phyloP scores from a whole-genome alignment of 2,797 vertebrate genomes.

The Forpus xanthops region DNA sequence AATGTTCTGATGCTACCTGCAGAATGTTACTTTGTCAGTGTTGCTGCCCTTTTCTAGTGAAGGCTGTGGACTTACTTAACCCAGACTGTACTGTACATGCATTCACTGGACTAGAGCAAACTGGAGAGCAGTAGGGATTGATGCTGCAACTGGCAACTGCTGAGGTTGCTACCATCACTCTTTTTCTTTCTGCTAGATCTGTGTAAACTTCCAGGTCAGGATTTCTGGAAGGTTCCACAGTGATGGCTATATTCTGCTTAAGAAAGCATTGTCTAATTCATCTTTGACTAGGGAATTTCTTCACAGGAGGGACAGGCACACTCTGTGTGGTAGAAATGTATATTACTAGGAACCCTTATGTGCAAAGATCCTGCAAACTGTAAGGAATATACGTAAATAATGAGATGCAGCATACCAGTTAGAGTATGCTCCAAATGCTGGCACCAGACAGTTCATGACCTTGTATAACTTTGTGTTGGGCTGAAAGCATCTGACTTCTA shows the following conservation, averaged over 20 bases:
- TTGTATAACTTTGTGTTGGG: background rate
- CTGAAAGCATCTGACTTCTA: background rate
- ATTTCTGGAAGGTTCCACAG: background rate
- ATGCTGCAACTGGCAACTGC: background rate
- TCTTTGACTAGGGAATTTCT: background rate
- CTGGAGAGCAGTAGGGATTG: background rate
- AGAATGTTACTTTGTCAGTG: background rate
- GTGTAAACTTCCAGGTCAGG: background rate
- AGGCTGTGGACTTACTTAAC: background rate
- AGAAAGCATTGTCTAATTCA: background rate
- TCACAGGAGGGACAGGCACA: background rate
- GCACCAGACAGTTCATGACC: background rate
- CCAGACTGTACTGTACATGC: fast-evolving
- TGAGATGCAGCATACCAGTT: background rate
- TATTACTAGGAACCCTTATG: background rate
- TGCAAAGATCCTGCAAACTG: background rate
- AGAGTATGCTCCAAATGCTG: background rate
- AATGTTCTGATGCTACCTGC: background rate
- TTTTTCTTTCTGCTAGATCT: background rate
- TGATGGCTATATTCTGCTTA: background rate
- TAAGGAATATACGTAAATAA: background rate
- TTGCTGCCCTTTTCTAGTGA: background rate
- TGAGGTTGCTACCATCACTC: background rate
- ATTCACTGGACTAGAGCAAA: background rate
- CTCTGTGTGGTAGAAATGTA: background rate